phyloP scores from a whole-genome alignment of 2,888 invertebrate species.

The Dioctria linearis region DNA sequence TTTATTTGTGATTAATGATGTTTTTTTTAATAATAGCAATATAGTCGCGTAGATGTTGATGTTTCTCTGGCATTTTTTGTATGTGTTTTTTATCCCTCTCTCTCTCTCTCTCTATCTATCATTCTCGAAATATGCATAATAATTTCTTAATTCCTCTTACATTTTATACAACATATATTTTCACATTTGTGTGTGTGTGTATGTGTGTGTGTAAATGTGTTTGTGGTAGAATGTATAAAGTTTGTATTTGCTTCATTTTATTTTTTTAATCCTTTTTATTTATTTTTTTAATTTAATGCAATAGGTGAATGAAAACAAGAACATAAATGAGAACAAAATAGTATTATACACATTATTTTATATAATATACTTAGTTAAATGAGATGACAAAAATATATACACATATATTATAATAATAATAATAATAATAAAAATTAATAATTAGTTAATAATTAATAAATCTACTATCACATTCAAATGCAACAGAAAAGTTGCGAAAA shows the following conservation, averaged over 20 bases:
- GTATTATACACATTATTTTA: not conserved
- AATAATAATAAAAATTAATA: constrained; percentile 45
- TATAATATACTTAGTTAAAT: constrained; percentile 3
- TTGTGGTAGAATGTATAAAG: not conserved
- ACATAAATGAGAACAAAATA: constrained; percentile 8
- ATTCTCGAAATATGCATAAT: constrained; percentile 42
- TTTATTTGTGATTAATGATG: constrained; percentile 31
- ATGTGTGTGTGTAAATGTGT: not conserved
- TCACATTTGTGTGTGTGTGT: not conserved
- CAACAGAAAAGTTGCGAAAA: constrained; percentile 59
- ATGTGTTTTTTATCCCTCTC: not conserved
- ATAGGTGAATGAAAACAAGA: constrained; percentile 13
- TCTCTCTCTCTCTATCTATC: not conserved
- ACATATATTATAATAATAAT: constrained; percentile 23
- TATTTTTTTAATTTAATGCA: constrained; percentile 18
- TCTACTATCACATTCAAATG: constrained; percentile 61
- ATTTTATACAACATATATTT: constrained; percentile 31
- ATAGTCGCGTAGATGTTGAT: constrained; percentile 30
- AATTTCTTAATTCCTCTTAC: constrained; percentile 32
- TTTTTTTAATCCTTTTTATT: not conserved
- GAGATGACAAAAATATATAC: constrained; percentile 45
- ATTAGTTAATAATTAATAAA: constrained; percentile 55
- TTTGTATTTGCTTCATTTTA: not conserved
- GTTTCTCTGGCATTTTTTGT: constrained; percentile 9
- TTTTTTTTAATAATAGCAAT: constrained; percentile 31